Percentiles rank a stretch among this genome's conserved stretches.
phyloP scores from a whole-genome alignment of 2,888 invertebrate genomes.

The Pheosia gnoma region DNA sequence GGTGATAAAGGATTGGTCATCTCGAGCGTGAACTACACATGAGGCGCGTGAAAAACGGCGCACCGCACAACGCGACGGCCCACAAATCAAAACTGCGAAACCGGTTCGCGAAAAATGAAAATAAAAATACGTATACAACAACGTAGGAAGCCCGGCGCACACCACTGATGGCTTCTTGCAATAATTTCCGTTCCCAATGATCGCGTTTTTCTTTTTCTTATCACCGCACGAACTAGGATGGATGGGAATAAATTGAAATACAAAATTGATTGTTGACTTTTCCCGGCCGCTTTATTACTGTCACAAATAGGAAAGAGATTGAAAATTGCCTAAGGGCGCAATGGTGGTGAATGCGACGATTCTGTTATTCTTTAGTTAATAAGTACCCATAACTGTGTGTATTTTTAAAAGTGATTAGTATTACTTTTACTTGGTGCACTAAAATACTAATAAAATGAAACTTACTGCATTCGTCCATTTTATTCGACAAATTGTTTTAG shows the following conservation, averaged over 20 bases:
- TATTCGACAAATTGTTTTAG: too few species aligned
- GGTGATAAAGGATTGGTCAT: conserved; percentile 53
- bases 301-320: conserved; percentile 83
- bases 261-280: conserved; percentile 85
- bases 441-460: too few species aligned
- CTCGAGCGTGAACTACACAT: conserved; percentile 66
- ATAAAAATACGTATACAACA: conserved; percentile 52
- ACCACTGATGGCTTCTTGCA: conserved; percentile 83
- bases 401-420: not conserved
- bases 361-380: conserved; percentile 36
- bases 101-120: conserved; percentile 56
- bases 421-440: too few species aligned
- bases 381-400: not conserved
- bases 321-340: conserved; percentile 76
- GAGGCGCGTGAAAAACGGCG: conserved; percentile 73
- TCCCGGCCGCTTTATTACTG: conserved; percentile 83
- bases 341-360: conserved; percentile 59
- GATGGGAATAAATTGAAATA: conserved; percentile 84
- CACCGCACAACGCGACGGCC: conserved; percentile 29
- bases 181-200: conserved; percentile 85
- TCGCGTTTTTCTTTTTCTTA: conserved; percentile 82
- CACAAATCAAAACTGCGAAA: conserved; percentile 75
- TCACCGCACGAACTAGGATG: conserved; percentile 82
- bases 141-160: conserved; percentile 69
- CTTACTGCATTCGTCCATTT: too few species aligned